Conservation (phyloP, 2,888 invertebrate genomes). For the Dicroscelio sp. region DNA sequence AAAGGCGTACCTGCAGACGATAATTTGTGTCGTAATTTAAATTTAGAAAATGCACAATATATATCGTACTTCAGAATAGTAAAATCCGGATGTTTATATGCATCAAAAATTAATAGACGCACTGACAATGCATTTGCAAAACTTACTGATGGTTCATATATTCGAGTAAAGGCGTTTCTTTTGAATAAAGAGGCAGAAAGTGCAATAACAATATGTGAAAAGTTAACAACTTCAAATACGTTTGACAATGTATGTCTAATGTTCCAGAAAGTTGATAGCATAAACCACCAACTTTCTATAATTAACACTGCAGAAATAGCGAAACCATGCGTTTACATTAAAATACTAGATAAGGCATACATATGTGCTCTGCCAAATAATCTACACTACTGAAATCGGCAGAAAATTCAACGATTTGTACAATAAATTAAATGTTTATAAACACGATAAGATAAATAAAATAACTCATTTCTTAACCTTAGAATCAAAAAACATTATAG, state of each 20-base stretch:
- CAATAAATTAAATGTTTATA: no score
- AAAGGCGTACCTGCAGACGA: not conserved
- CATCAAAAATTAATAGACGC: constrained; percentile 20
- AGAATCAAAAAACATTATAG: no score
- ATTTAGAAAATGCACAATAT: not conserved
- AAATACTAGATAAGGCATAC: not conserved
- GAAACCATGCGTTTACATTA: constrained; percentile 26
- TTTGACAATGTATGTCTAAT: not conserved
- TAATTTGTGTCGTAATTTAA: not conserved
- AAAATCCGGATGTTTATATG: not conserved
- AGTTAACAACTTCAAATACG: constrained; percentile 2
- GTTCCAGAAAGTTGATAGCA: not conserved
- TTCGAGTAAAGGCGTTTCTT: not conserved
- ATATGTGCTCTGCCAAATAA: constrained; percentile 12
- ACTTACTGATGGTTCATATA: not conserved
- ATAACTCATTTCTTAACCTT: no score
- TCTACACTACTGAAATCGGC: constrained; percentile 42
- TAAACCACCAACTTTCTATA: not conserved
- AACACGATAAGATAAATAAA: no score
- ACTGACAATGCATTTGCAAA: constrained; percentile 35
- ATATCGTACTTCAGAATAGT: constrained; percentile 21
- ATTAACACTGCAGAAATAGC: not conserved
- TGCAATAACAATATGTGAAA: constrained; percentile 16
- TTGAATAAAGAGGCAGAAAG: not conserved
- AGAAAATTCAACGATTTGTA: no score